These are phyloP conservation scores for Sitodiplosis mosellana DNA, from an alignment of 1,140 invertebrate species.

Conservation along the genomic window DNA sequence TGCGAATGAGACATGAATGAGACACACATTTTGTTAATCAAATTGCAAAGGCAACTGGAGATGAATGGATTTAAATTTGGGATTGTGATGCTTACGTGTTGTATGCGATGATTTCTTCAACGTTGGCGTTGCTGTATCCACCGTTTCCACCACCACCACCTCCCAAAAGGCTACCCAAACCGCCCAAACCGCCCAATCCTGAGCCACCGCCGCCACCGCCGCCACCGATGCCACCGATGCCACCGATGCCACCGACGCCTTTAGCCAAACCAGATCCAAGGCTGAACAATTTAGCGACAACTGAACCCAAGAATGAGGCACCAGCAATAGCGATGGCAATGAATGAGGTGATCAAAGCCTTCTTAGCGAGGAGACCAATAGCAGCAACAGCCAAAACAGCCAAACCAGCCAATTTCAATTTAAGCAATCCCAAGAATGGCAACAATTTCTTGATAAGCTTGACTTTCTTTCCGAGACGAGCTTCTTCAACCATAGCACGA, in stretches of 20 bases:
- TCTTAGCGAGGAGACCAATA: constrained; percentile 42
- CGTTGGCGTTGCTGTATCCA: constrained; percentile 12
- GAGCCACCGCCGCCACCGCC: constrained; percentile 8
- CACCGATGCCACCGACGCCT: constrained; percentile 9
- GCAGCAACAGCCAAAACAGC: constrained; percentile 35
- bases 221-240: neutral
- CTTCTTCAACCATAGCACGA: constrained; percentile 35
- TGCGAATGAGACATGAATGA: too few relatives aligned
- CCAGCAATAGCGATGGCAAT: constrained; percentile 40
- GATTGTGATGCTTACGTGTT: too few relatives aligned
- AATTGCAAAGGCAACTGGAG: too few relatives aligned
- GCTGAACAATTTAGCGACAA: constrained; percentile 27
- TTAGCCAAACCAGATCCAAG: constrained; percentile 14
- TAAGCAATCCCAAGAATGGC: constrained; percentile 36
- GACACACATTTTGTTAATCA: too few relatives aligned
- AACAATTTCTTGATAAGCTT: constrained; percentile 35
- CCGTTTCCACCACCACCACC: constrained; percentile 15
- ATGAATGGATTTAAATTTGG: constrained; percentile 19
- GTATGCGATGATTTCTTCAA: too few relatives aligned
- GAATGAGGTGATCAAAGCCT: constrained; percentile 38
- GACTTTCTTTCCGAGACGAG: constrained; percentile 40
- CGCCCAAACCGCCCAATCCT: constrained; percentile 10
- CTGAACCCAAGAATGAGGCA: constrained; percentile 6
- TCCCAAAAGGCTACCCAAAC: constrained; percentile 7
- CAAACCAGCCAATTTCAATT: constrained; percentile 37